Evolutionary conservation across 1,140 invertebrate species (phyloP).

Genomic region (Drosophila ohnishii): DNA sequence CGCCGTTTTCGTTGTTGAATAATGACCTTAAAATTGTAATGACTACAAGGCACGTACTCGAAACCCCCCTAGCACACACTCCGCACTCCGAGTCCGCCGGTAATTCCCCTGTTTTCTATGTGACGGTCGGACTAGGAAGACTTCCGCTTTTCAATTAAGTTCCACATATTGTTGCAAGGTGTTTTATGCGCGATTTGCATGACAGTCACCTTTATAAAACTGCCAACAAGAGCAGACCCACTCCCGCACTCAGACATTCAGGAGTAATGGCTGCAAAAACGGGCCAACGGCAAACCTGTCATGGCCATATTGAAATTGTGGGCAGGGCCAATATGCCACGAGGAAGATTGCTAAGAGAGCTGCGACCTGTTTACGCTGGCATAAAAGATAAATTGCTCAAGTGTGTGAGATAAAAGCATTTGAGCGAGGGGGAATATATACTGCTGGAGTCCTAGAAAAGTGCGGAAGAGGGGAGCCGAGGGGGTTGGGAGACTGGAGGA

Average conservation of each 20-base stretch:
- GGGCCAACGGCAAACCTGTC: constrained; percentile 27
- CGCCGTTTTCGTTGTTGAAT: constrained; percentile 69
- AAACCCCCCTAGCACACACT: constrained; percentile 18
- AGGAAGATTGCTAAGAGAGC: constrained; percentile 17
- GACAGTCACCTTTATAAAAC: constrained; percentile 65
- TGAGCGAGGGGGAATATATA: neutral
- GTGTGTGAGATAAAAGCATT: constrained; percentile 51
- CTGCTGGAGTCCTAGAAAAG: constrained; percentile 2
- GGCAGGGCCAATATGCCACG: constrained; percentile 48
- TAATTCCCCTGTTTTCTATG: constrained; percentile 19
- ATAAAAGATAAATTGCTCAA: constrained; percentile 53
- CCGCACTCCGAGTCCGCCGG: neutral
- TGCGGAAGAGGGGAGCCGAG: neutral
- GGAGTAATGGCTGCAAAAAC: constrained; percentile 28
- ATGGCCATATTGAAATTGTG: constrained; percentile 49
- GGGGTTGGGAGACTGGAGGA: neutral
- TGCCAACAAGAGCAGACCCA: constrained; percentile 33
- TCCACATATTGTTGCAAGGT: constrained; percentile 76
- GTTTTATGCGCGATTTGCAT: constrained; percentile 78
- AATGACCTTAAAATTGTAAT: constrained; percentile 78
- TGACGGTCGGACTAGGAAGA: constrained; percentile 69
- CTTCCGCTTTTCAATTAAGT: constrained; percentile 79
- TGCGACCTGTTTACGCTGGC: constrained; percentile 48
- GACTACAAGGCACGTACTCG: constrained; percentile 76
- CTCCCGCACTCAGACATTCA: neutral